Conservation (phyloP, 2,113 vertebrate genomes). For the Myiagra hebetior region DNA sequence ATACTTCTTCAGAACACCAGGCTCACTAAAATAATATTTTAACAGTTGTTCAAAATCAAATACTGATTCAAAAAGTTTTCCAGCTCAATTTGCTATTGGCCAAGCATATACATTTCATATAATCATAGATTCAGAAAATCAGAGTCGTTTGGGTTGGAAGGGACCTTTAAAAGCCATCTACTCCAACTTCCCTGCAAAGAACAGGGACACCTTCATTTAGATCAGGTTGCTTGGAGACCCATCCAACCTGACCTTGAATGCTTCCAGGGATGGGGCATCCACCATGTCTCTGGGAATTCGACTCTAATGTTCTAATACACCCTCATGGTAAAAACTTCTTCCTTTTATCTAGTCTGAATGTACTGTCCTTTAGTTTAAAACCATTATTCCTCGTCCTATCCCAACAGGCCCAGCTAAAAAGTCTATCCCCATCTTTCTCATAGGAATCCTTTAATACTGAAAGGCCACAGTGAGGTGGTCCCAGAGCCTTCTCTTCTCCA, state of each 20-base stretch:
- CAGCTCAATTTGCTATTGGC: background rate
- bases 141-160: background rate
- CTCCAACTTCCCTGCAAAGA: background rate
- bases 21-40: conserved; percentile 25
- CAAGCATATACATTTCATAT: background rate
- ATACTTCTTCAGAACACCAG: background rate
- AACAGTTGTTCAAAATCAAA: background rate
- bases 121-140: background rate
- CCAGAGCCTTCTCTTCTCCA: background rate
- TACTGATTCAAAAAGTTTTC: background rate
- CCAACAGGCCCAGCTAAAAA: no score
- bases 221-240: background rate
- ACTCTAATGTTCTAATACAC: background rate
- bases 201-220: background rate
- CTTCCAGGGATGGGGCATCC: background rate
- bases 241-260: background rate
- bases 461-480: background rate
- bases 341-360: background rate
- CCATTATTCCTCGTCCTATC: background rate
- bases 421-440: background rate
- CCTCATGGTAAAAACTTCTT: background rate
- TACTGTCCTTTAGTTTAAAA: background rate
- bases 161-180: background rate
- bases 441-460: background rate
- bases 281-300: background rate